These are phyloP conservation scores for Frieseomelitta varia DNA, from an alignment of 1,140 invertebrate species.

Conservation along the genomic window DNA sequence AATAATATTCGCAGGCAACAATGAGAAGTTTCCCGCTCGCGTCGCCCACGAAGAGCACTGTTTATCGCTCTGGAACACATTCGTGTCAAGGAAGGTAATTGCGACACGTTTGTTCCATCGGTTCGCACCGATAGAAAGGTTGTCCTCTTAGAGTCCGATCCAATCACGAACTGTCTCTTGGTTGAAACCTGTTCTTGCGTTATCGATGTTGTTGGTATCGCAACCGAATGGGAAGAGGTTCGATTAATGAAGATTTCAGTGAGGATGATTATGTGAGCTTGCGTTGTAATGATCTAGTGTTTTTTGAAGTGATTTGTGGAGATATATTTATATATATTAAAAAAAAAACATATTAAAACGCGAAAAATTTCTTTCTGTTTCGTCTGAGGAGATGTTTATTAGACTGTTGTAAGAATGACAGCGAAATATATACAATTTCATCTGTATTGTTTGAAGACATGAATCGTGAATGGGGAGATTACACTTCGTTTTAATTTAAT, in stretches of 20 bases:
- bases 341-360: neutral
- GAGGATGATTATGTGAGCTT: neutral
- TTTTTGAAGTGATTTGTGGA: neutral
- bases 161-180: neutral
- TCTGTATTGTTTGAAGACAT: neutral
- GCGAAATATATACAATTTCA: neutral
- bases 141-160: neutral
- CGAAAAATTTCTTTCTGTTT: neutral
- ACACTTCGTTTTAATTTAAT: neutral
- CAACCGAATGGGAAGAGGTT: neutral
- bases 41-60: slow-evolving; percentile 33
- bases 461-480: neutral
- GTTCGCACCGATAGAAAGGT: neutral
- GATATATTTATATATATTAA: no score
- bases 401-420: neutral
- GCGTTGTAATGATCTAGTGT: neutral
- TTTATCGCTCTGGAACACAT: slow-evolving; percentile 44
- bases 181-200: neutral
- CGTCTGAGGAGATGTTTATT: neutral
- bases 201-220: neutral
- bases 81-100: slow-evolving; percentile 47
- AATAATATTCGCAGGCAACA: slow-evolving; percentile 24
- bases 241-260: neutral
- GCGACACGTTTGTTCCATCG: slow-evolving; percentile 20
- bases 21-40: slow-evolving; percentile 30